Evolutionary conservation across 92 coral and sea anemone genomes (phyloP), one percentile per base, ranked within the genome.

Genomic region (Galaxea fascicularis): DNA sequence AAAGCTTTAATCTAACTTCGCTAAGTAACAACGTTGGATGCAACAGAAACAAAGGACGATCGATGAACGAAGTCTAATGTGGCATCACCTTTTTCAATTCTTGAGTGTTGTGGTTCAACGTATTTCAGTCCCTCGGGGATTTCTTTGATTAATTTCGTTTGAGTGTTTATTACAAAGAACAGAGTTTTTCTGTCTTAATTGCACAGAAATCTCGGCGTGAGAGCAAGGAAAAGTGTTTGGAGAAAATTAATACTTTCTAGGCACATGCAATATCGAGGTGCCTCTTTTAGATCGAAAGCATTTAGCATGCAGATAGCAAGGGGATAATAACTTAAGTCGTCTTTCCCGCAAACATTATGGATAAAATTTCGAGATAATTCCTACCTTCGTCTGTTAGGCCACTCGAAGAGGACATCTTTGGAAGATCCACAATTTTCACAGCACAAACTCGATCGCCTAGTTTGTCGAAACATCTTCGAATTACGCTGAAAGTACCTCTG

Each of bases 401-500:
- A 74, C 98, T 95, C 4, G 99, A 92, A 29, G 98, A 85, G 54
- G 91, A 83, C 99, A 97, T 97, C 89, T 95, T 95, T 53, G 86
- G 78, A 29, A 95, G 85, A 93, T 97, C 99, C 35, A 97, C 98
- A 35, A 97, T 97, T 86, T 97, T 97, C 77, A 95, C 99, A 22
- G 99, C 99, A 82, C 99, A 97, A 20, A 97, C 83, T 45, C 93
- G 93, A 78, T 91, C 91, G 63, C 94, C 73, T 85, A 81, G 94
- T 89, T 93, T 94, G 94, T 97, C 99, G 65, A 89, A 83, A 71
- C 99, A 97, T 95, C 95, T 86, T 70, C 95, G 91, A 62, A 97
- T 97, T 68, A 97, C 98, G 80, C 99, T 97, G 84, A 97, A 97
- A 3, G 99, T 95, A 15, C 99, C 99, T 92, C 99, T 97, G 82